Evolutionary conservation across 2,113 vertebrate species (phyloP).

Genomic region (Zosterops pallidus): DNA sequence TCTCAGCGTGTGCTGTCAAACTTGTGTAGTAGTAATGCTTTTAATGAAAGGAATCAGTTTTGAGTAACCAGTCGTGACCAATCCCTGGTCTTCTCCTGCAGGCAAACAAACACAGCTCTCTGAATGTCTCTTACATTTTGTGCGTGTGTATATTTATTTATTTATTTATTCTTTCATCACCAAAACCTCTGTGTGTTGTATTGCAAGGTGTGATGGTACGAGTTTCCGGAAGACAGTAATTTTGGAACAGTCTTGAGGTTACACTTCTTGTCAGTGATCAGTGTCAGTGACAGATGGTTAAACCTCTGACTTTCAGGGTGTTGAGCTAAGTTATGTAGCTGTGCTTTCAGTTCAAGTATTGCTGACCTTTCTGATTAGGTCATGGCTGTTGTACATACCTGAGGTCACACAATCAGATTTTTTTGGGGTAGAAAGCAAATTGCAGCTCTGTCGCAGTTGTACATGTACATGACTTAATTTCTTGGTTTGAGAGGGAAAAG

Average conservation of each 20-base stretch:
- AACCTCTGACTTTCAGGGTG: background rate
- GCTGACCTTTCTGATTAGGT: background rate
- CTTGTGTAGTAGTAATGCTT: background rate
- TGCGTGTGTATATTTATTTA: background rate
- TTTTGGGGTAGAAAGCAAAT: background rate
- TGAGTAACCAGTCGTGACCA: background rate
- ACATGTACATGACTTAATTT: background rate
- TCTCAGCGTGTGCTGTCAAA: background rate
- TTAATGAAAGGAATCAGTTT: background rate
- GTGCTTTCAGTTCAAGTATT: background rate
- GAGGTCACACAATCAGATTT: background rate
- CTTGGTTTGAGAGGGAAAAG: background rate
- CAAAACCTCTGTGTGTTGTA: background rate
- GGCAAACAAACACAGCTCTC: background rate
- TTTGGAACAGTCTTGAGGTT: background rate
- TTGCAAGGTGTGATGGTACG: background rate
- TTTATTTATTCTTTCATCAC: background rate
- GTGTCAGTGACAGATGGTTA: no score
- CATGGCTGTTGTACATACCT: background rate
- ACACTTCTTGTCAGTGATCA: background rate
- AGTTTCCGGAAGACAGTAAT: background rate
- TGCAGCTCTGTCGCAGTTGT: background rate
- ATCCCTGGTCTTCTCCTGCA: background rate
- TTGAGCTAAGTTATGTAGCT: background rate
- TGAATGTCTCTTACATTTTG: background rate